These are phyloP conservation scores for Actinia tenebrosa DNA, from an alignment of 64 coral and sea anemone genomes.

Conservation along the genomic window DNA sequence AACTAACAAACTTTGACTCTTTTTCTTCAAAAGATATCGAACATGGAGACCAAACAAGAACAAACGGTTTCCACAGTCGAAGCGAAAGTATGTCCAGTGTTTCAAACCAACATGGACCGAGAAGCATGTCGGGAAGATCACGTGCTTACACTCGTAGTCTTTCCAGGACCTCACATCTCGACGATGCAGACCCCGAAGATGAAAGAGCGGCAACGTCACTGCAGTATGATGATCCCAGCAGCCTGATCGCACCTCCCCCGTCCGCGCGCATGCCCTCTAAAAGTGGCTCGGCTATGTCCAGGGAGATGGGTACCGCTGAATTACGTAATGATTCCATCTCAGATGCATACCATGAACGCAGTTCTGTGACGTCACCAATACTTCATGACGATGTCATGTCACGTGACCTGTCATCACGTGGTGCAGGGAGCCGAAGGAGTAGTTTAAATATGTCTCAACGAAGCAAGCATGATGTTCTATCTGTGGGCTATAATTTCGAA, in stretches of 20 bases:
- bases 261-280: not conserved
- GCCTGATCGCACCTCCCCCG: not conserved
- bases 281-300: not conserved
- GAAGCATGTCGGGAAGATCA: slow-evolving; percentile 35
- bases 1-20: too few species aligned
- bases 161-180: not conserved
- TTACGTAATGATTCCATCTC: not conserved
- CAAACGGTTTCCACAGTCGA: slow-evolving; percentile 16
- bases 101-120: slow-evolving; percentile 18
- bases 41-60: not conserved
- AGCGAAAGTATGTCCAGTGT: slow-evolving; percentile 47
- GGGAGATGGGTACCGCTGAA: not conserved
- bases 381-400: not conserved
- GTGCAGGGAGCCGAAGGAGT: not conserved
- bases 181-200: not conserved
- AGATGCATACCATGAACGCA: not conserved
- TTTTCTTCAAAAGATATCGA: not conserved
- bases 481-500: not conserved
- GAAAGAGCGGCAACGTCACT: not conserved
- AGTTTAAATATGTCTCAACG: slow-evolving; percentile 2
- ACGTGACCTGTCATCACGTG: not conserved
- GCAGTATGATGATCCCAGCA: not conserved
- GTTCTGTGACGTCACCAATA: not conserved
- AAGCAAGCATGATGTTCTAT: not conserved
- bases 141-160: not conserved